Evolutionary conservation across 2,888 invertebrate genomes (phyloP), one percentile per base, ranked within the genome.

Genomic region (Aleiodes leptofemur): DNA sequence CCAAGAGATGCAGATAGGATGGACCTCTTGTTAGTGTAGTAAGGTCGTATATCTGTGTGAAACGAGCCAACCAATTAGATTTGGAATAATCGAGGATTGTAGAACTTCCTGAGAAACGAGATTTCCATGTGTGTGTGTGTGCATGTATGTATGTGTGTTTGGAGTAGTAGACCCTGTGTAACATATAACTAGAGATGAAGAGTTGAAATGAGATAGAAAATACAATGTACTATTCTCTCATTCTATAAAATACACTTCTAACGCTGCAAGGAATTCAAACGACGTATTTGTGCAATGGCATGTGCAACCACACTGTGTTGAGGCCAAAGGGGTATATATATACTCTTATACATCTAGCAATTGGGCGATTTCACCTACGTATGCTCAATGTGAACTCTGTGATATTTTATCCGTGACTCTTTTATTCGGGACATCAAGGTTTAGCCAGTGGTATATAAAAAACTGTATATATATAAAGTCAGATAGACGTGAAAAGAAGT

Each of bases 221-320:
- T 51, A 69, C 34, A 51, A 43, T 34, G 48, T 34, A 11, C 29
- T 55, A 59, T 51, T 23, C 75, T 23, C 75, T 78, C 70, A 73
- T 71, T 68, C 78, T 80, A 82, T 86, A 86, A 86, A 86, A 85
- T 84, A 85, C 81, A 82, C 83, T 83, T 68, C 79, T 76, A 80
- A 76, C 81, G 82, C 80, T 82, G 81, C 77, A 80, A 80, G 85
- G 85, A 86, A 86, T 86, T 80, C 82, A 85, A 86, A 86, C 83
- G 83, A 84, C 84, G 82, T 82, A 86, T 86, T 86, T 86, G 86
- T 83, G 84, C 86, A 86, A 86, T 86, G 86, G 84, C 83, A 84
- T 83, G 85, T 86, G 83, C 84, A 84, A 82, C 79, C 82, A 79
- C 82, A 79, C 48, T 48, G 23, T 48, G 66, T 38, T 80, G 78